These are phyloP conservation scores for Malthinus flaveolus DNA, from an alignment of 2,888 invertebrate species.

Conservation along the genomic window DNA sequence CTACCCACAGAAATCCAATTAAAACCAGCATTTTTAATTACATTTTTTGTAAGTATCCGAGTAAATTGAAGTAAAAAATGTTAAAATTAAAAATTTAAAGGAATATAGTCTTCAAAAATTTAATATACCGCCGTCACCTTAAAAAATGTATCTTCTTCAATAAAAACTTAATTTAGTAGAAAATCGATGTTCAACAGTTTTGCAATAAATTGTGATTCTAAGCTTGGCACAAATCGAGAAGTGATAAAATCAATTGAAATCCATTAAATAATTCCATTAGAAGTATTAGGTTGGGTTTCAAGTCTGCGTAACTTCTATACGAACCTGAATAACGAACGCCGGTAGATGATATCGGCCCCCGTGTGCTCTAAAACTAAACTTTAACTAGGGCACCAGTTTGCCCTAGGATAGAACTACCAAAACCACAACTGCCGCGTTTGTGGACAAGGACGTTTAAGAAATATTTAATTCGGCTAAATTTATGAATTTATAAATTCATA, in stretches of 20 bases:
- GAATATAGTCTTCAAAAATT: too few relatives aligned
- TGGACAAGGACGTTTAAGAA: constrained; percentile 3
- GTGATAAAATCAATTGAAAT: constrained; percentile 35
- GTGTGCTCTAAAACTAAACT: constrained; percentile 10
- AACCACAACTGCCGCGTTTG: constrained; percentile 8
- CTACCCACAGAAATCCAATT: too few relatives aligned
- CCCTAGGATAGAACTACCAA: constrained; percentile 15
- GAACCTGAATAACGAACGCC: constrained; percentile 6
- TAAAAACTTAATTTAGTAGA: constrained; percentile 10
- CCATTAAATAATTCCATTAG: constrained; percentile 36
- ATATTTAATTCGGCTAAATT: background rate
- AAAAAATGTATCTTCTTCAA: background rate
- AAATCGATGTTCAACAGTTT: constrained; percentile 26
- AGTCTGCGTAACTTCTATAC: constrained; percentile 12
- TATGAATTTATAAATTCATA: too few relatives aligned
- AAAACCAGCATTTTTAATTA: too few relatives aligned
- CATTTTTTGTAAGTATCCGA: too few relatives aligned
- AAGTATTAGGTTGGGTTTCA: constrained; percentile 22
- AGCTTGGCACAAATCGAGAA: constrained; percentile 30
- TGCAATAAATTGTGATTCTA: constrained; percentile 30
- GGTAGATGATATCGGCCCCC: constrained; percentile 21
- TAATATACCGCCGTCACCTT: too few relatives aligned
- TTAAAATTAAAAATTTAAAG: too few relatives aligned
- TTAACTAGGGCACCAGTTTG: constrained; percentile 9
- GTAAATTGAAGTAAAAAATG: too few relatives aligned